Evolutionary conservation across 2,888 invertebrate genomes (phyloP).

Genomic region (Hypsopygia costalis): DNA sequence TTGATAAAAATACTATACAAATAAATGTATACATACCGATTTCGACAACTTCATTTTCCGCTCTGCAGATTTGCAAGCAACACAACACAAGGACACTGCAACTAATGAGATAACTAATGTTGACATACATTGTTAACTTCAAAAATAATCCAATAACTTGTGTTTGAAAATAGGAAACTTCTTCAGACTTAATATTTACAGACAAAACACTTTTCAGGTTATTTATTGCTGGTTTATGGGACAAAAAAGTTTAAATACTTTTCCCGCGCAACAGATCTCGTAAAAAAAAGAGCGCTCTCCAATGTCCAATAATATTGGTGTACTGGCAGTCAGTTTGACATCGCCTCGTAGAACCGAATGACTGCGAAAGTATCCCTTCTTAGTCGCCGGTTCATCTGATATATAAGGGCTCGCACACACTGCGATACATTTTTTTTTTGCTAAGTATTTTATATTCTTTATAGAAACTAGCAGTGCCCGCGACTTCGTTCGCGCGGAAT

Average conservation of each 20-base stretch:
- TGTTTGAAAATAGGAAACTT: no score
- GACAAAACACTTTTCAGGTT: no score
- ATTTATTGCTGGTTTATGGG: no score
- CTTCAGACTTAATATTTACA: no score
- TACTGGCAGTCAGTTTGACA: slow-evolving; percentile 20
- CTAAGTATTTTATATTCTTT: no score
- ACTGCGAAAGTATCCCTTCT: slow-evolving; percentile 54
- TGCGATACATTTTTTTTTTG: no score
- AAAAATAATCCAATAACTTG: no score
- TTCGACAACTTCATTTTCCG: slow-evolving; percentile 41
- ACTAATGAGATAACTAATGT: slow-evolving; percentile 30
- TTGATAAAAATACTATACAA: no score
- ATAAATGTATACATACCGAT: slow-evolving; percentile 35
- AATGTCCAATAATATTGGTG: not conserved
- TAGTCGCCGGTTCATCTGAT: not conserved
- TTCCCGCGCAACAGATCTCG: not conserved
- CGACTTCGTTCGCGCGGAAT: no score
- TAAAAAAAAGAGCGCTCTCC: not conserved
- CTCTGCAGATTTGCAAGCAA: slow-evolving; percentile 35
- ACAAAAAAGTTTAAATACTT: not conserved
- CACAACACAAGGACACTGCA: slow-evolving; percentile 44
- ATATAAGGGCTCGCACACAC: no score
- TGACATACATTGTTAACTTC: slow-evolving; percentile 41
- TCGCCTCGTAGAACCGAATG: slow-evolving; percentile 27
- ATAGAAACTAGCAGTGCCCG: no score